These are phyloP conservation scores for Coenonympha glycerion DNA, from an alignment of 2,888 invertebrate species.

Conservation along the genomic window DNA sequence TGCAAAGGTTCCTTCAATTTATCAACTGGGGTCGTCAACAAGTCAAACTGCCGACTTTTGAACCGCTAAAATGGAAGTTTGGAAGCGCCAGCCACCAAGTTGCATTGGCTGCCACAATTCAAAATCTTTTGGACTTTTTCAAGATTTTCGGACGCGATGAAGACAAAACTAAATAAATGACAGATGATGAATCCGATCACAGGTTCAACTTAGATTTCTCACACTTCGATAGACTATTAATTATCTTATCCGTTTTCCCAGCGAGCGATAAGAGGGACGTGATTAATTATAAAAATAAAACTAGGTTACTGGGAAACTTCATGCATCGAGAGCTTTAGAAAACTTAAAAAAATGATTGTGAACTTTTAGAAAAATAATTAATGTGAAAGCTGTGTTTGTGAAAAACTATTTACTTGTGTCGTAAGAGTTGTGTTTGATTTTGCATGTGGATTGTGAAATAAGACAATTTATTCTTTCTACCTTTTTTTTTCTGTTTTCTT, in stretches of 20 bases:
- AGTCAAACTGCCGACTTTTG: no score
- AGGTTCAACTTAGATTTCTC: neutral
- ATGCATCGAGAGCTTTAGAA: conserved; percentile 16
- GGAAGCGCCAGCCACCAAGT: no score
- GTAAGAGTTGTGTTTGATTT: no score
- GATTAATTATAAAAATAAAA: conserved; percentile 22
- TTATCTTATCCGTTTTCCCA: conserved; percentile 18
- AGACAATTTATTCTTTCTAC: no score
- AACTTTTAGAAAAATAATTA: neutral
- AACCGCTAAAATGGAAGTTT: no score
- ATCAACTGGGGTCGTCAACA: no score
- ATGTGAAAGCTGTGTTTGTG: neutral
- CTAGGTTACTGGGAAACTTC: conserved; percentile 16
- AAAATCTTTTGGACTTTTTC: neutral
- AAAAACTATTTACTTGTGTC: no score
- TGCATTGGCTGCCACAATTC: no score
- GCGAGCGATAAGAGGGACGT: conserved; percentile 18
- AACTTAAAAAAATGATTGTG: neutral
- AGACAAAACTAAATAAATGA: neutral
- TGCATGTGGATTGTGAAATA: no score
- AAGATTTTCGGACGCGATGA: neutral
- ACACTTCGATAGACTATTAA: conserved; percentile 6
- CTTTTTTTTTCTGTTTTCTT: no score
- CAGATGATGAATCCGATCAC: neutral
- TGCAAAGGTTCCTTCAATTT: no score